Evolutionary conservation across 2,888 invertebrate genomes (phyloP).

Genomic region (Leptinotarsa tumamoca): DNA sequence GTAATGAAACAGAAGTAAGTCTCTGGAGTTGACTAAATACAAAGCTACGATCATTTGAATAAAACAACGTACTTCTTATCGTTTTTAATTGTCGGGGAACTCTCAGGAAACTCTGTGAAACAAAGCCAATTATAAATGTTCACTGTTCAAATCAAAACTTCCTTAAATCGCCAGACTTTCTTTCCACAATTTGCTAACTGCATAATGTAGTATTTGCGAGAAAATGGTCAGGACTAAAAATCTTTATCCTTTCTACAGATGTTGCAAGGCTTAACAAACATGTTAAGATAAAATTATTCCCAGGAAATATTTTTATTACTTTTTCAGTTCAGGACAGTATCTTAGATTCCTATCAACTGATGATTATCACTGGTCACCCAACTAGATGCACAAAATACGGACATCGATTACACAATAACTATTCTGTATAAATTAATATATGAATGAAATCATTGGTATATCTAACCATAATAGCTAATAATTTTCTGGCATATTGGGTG

Average conservation of each 20-base stretch:
- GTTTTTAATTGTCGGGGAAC: constrained; percentile 14
- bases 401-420: too few species aligned
- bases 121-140: constrained; percentile 48
- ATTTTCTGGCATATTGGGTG: too few species aligned
- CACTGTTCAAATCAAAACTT: constrained; percentile 42
- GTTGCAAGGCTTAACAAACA: neutral
- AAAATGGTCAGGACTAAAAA: neutral
- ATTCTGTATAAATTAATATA: too few species aligned
- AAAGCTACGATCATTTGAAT: neutral
- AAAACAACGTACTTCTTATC: neutral
- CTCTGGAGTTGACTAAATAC: neutral
- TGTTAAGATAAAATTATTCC: too few species aligned
- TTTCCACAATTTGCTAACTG: neutral
- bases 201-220: constrained; percentile 4
- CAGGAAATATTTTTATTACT: too few species aligned
- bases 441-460: too few species aligned
- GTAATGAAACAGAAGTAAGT: neutral
- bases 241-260: neutral
- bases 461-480: too few species aligned
- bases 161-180: constrained; percentile 24
- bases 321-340: too few species aligned
- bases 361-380: too few species aligned
- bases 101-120: constrained; percentile 37
- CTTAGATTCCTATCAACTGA: too few species aligned
- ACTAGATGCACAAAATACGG: too few species aligned